phyloP scores from a whole-genome alignment of 2,888 invertebrate genomes.

The Invenusta paracnida region DNA sequence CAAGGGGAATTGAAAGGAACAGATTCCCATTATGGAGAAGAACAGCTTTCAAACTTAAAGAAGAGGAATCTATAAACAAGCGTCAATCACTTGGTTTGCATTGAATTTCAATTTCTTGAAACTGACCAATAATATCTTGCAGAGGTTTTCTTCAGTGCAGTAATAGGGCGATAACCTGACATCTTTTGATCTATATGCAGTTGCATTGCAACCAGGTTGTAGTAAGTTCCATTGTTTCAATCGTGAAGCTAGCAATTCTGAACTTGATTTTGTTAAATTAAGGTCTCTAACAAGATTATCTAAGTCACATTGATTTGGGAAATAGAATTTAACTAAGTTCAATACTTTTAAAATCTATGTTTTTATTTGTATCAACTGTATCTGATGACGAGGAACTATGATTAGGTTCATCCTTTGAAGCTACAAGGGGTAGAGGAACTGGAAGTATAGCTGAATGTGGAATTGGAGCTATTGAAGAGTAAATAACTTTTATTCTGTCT shows the following conservation, averaged over 20 bases:
- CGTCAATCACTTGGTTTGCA: neutral
- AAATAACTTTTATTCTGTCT: neutral
- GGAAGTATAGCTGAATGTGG: neutral
- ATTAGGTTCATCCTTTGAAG: neutral
- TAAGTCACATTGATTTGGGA: neutral
- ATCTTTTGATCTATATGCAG: neutral
- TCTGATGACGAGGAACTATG: neutral
- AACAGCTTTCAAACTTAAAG: slow-evolving; percentile 14
- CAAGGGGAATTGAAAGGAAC: neutral
- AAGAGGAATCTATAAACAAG: neutral
- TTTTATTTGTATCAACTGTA: neutral
- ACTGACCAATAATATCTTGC: neutral
- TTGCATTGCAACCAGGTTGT: neutral
- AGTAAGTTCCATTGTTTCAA: neutral
- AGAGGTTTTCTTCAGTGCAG: neutral
- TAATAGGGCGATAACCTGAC: neutral
- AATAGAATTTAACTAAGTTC: too few relatives aligned
- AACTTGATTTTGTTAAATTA: neutral
- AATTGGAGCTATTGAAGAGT: neutral
- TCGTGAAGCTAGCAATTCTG: neutral
- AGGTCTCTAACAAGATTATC: neutral
- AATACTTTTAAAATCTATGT: neutral
- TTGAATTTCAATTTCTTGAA: neutral
- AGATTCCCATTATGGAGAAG: slow-evolving; percentile 17
- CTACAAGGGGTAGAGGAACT: neutral